Conservation (phyloP, 2,113 vertebrate species). For the Condylura cristata region DNA sequence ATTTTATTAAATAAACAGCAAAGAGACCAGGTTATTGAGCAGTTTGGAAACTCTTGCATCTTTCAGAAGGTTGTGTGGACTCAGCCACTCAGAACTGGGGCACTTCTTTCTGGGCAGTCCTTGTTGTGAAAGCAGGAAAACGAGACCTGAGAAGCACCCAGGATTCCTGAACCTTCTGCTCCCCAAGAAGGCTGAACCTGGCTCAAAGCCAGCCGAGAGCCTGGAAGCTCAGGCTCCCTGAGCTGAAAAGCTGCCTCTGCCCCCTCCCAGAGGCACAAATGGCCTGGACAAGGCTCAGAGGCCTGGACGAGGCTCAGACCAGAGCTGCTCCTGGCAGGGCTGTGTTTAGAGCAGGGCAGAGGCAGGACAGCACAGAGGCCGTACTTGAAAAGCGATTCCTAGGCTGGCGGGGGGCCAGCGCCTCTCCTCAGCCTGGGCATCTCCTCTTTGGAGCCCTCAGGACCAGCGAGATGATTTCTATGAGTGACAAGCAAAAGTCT, state of each 20-base stretch:
- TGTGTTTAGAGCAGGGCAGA: neutral
- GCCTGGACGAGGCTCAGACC: neutral
- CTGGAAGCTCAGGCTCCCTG: neutral
- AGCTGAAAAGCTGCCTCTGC: neutral
- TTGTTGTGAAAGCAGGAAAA: neutral
- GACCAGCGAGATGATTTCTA: neutral
- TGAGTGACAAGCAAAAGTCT: neutral
- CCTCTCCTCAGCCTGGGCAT: too few relatives aligned
- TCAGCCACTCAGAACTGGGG: neutral
- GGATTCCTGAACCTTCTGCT: neutral
- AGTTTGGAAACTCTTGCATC: neutral
- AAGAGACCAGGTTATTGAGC: neutral
- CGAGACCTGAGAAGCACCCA: accelerated
- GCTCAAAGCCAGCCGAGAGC: neutral
- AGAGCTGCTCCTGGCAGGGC: too few relatives aligned
- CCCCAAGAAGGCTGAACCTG: neutral
- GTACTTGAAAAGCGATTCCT: neutral
- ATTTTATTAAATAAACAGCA: conserved; percentile 16
- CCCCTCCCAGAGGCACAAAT: neutral
- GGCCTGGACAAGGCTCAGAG: neutral
- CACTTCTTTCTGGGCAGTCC: neutral
- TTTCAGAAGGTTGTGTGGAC: neutral
- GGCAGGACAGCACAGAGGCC: neutral
- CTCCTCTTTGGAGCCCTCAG: neutral
- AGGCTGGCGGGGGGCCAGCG: too few relatives aligned